Evolutionary conservation across 2,888 invertebrate genomes (phyloP), one percentile per base, ranked within the genome.

Genomic region (Leptura quadrifasciata): DNA sequence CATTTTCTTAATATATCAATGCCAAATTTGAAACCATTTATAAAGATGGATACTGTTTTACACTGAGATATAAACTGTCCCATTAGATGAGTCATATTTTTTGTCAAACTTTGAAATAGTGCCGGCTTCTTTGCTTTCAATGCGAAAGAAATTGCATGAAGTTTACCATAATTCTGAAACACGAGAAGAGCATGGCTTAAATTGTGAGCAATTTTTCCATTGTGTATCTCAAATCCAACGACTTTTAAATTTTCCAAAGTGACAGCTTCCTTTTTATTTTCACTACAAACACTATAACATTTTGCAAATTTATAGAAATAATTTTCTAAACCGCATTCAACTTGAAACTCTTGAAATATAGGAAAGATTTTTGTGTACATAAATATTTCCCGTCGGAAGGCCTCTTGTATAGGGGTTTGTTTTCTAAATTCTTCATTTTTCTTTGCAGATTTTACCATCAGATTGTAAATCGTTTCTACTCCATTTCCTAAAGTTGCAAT

Each of bases 201-300:
- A 76, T 86, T 85, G 82, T 85, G 85, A 8, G 85, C 76, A 17
- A 55, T 65, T 6, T 71, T 76, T 57, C 83, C 70, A 58, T 86
- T 82, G 75, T 85, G 84, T 12, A 86, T 54, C 6, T 80, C 81
- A 65, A 79, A 86, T 4, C 84, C 84, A 0, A 74, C 15, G 6
- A 52, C 63, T 72, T 84, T 85, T 24, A 86, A 58, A 64, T 86
- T 84, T 52, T 83, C 75, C 55, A 86, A 72, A 18, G 86, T 77
- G 0, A 86, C 64, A 0, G 84, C 82, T 77, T 86, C 85, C 27
- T 79, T 80, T 47, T 77, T 79, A n/a, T 76, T 24, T 47, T 83
- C 82, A 9, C 67, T 75, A 27, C 77, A 82, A 0, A 82, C 77
- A 55, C 80, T 78, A 73, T 84, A 86, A 76, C 83, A 85, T 73